phyloP scores from a whole-genome alignment of 2,888 invertebrate genomes.

The Atethmia centrago region DNA sequence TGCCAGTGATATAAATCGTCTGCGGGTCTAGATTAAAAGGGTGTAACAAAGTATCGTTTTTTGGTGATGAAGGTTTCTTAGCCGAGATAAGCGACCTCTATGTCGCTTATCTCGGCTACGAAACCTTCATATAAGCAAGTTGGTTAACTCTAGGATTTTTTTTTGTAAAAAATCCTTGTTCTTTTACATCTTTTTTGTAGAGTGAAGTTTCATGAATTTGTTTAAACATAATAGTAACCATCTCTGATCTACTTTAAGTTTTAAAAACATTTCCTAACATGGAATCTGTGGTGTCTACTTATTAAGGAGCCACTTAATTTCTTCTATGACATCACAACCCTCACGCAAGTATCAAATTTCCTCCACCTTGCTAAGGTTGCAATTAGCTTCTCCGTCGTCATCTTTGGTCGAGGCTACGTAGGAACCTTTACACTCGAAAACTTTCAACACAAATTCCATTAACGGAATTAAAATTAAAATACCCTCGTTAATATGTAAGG shows the following conservation, averaged over 20 bases:
- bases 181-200: background rate
- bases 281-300: slow-evolving; percentile 41
- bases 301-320: slow-evolving; percentile 33
- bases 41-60: slow-evolving; percentile 13
- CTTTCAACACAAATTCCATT: slow-evolving; percentile 72
- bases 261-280: slow-evolving; percentile 25
- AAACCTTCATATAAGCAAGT: slow-evolving; percentile 17
- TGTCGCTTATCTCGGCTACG: slow-evolving; percentile 35
- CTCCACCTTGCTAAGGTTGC: background rate
- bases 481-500: slow-evolving; percentile 73
- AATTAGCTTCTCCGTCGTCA: background rate
- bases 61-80: no score
- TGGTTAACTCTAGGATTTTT: background rate
- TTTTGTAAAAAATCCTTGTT: background rate
- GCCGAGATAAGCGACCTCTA: no score
- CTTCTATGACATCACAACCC: background rate
- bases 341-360: slow-evolving; percentile 1
- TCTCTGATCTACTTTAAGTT: background rate
- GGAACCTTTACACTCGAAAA: slow-evolving; percentile 68
- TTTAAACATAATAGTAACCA: background rate
- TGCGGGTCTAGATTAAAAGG: slow-evolving; percentile 45
- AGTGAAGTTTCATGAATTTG: background rate
- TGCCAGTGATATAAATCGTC: slow-evolving; percentile 34
- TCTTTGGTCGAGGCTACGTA: slow-evolving; percentile 23
- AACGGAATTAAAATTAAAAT: slow-evolving; percentile 75